These are phyloP conservation scores for Tyria jacobaeae DNA, from an alignment of 2,888 invertebrate species.

Conservation along the genomic window DNA sequence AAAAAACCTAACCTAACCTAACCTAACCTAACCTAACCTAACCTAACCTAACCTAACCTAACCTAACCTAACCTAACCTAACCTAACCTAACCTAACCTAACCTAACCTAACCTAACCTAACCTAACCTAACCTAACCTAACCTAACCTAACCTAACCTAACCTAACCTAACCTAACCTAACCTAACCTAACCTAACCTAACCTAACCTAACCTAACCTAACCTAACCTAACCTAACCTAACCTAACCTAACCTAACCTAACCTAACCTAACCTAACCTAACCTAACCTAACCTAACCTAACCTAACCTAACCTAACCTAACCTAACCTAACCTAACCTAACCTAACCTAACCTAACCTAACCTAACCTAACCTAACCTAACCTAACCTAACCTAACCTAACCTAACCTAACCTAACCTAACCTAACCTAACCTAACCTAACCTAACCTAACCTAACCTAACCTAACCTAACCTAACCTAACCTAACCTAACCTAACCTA, in stretches of 20 bases:
- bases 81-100: constrained; percentile 12
- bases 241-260: constrained; percentile 2
- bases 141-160: constrained; percentile 28
- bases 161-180: constrained; percentile 29
- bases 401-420: constrained; percentile 15
- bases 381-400: background rate
- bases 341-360: constrained; percentile 20
- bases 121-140: constrained; percentile 26
- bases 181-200: constrained; percentile 29
- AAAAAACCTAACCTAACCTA: too few species aligned
- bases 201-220: constrained; percentile 23
- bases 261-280: constrained; percentile 10
- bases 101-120: constrained; percentile 32
- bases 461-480: constrained; percentile 12
- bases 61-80: constrained; percentile 15
- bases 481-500: constrained; percentile 8
- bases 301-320: constrained; percentile 20
- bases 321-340: constrained; percentile 18
- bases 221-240: constrained; percentile 10
- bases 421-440: constrained; percentile 18
- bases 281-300: constrained; percentile 19
- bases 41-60: constrained; percentile 17
- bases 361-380: constrained; percentile 19
- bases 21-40: constrained; percentile 18
- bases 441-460: background rate